Evolutionary conservation across 2,888 invertebrate genomes (phyloP).

Genomic region (Eupithecia subfuscata): DNA sequence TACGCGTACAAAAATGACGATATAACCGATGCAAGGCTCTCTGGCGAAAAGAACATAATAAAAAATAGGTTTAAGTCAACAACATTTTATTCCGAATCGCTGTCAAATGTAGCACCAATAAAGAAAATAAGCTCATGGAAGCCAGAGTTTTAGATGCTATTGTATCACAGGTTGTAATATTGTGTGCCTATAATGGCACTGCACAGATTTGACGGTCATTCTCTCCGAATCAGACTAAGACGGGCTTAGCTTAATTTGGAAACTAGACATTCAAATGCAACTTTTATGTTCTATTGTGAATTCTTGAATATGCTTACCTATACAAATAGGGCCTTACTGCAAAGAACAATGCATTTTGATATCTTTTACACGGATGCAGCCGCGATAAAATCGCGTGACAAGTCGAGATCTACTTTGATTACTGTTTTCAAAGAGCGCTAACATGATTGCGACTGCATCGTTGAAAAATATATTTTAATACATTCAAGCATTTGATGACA

Average conservation of each 20-base stretch:
- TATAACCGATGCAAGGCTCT: constrained; percentile 73
- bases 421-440: constrained; percentile 1
- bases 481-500: constrained; percentile 13
- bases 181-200: constrained; percentile 42
- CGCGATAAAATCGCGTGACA: constrained; percentile 6
- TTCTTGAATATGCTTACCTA: constrained; percentile 8
- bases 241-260: constrained; percentile 61
- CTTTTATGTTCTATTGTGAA: neutral
- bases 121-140: constrained; percentile 42
- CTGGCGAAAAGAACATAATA: constrained; percentile 19
- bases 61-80: constrained; percentile 8
- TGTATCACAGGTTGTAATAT: constrained; percentile 50
- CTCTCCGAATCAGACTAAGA: constrained; percentile 61
- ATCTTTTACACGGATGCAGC: constrained; percentile 21
- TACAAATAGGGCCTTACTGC: neutral
- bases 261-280: constrained; percentile 38
- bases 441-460: constrained; percentile 21
- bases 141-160: constrained; percentile 36
- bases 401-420: constrained; percentile 11
- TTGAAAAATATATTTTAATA: constrained; percentile 23
- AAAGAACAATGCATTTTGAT: constrained; percentile 23
- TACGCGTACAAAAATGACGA: constrained; percentile 64
- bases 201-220: constrained; percentile 16
- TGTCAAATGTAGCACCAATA: constrained; percentile 54
- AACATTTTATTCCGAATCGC: constrained; percentile 28